phyloP scores from a whole-genome alignment of 92 coral and sea anemone species.

The Porites cylindrica region DNA sequence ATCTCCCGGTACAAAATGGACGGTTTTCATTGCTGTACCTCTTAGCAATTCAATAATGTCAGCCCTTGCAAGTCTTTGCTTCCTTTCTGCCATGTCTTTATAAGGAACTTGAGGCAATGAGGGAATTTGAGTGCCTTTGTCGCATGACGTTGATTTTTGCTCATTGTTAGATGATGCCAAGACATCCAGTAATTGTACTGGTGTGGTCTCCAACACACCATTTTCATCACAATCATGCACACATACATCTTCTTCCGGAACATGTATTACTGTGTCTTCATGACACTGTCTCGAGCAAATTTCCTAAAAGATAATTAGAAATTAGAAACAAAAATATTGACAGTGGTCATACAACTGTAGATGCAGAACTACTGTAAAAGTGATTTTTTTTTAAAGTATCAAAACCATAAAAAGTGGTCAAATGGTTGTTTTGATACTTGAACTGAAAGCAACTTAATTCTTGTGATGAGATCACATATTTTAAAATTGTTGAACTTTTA shows the following conservation, averaged over 20 bases:
- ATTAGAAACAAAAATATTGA: background rate
- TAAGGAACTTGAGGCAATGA: slow-evolving; percentile 3
- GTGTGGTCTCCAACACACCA: background rate
- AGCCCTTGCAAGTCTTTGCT: slow-evolving; percentile 34
- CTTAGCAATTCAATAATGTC: slow-evolving; percentile 22
- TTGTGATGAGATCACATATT: background rate
- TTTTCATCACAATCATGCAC: background rate
- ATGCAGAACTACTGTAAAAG: background rate
- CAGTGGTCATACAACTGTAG: background rate
- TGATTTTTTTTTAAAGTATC: background rate
- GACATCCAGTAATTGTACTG: background rate
- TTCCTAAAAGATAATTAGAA: background rate
- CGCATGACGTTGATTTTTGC: slow-evolving; percentile 4
- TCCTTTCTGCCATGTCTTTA: slow-evolving; percentile 17
- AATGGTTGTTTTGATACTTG: background rate
- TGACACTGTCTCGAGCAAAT: background rate
- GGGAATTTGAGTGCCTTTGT: slow-evolving; percentile 28
- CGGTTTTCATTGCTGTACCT: slow-evolving; percentile 12
- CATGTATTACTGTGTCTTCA: background rate
- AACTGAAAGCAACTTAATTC: background rate
- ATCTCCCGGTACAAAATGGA: slow-evolving; percentile 33
- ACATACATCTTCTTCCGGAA: background rate
- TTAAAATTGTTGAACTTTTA: background rate
- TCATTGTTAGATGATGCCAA: background rate
- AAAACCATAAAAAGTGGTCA: background rate